A percentile compares a stretch with the other conserved stretches of the same genome.
Conservation (phyloP, 2,888 invertebrate species). For the Protonemura montana region DNA sequence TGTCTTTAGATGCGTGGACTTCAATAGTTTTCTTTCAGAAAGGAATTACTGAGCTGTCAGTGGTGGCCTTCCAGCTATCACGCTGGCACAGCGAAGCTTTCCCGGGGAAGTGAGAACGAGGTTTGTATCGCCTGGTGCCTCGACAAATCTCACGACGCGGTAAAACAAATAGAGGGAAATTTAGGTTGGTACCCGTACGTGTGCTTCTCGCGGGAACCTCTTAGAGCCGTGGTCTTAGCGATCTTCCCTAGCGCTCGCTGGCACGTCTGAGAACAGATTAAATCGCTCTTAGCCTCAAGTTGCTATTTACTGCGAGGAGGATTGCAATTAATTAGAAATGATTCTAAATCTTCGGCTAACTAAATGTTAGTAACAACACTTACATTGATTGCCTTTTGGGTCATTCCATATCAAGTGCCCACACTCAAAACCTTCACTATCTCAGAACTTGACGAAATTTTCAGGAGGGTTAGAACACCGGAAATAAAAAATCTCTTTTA, state of each 20-base stretch:
- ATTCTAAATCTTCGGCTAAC: not conserved
- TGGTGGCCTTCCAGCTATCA: not conserved
- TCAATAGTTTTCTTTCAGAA: constrained; percentile 10
- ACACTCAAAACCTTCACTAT: too few species aligned
- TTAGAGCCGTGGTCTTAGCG: not conserved
- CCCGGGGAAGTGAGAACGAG: not conserved
- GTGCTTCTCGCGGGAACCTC: not conserved
- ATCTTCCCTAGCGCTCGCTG: not conserved
- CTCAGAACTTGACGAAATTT: too few species aligned
- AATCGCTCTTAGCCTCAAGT: not conserved
- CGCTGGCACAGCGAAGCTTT: not conserved
- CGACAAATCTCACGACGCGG: not conserved
- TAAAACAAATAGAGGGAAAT: not conserved
- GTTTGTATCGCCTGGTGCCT: not conserved
- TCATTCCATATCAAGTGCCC: too few species aligned
- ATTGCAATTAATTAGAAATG: not conserved
- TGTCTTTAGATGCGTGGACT: not conserved
- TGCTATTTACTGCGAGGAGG: not conserved
- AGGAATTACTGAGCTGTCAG: constrained; percentile 10
- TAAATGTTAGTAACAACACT: not conserved
- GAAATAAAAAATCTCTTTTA: too few species aligned
- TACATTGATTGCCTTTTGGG: not conserved
- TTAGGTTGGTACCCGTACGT: not conserved
- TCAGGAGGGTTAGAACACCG: too few species aligned
- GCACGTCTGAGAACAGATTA: not conserved